Evolutionary conservation across 1,140 invertebrate genomes (phyloP), one percentile per base, ranked within the genome.

Genomic region (Pteromalus puparum): DNA sequence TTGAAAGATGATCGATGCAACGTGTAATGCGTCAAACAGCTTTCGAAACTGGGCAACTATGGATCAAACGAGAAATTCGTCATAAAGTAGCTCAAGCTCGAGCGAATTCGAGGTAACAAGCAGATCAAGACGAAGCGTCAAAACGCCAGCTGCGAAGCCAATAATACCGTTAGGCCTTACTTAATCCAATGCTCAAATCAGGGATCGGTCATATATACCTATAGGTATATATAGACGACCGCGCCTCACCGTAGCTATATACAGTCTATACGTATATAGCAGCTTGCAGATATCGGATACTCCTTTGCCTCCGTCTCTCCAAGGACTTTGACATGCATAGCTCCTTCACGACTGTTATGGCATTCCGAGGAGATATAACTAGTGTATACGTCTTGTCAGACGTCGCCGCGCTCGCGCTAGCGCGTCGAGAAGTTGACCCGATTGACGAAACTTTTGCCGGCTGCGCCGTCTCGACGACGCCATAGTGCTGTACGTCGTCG

Each of bases 381-480:
- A 53, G 1, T 48, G 46, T 15, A 15, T 15, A 48, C 15, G 12
- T 48, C 74, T 48, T n/a, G n/a, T n/a, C n/a, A n/a, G n/a, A n/a
- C n/a, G n/a, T n/a, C n/a, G n/a, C n/a, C n/a, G n/a, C n/a, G n/a
- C 38, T 7, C 68, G n/a, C 68, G 12, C 21, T 26, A 26, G 6
- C 68, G 18, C 18, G 42, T 28, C n/a, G 3, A 26, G 46, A 26
- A 53, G 30, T 53, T 38, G 75, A 78, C 26, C 28, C 76, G 76
- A 78, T 65, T 65, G 76, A 21, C 76, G 61, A 78, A 61, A 78
- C 9, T 78, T 78, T 65, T 26, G 42, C 65, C 76, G 26, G 46
- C 26, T 46, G 26, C 75, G 18, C 13, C 38, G 73, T 48, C 73
- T 21, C 34, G 28, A 21, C 72, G 48, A 18, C 7, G 15, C 13